Conservation (phyloP, 2,797 vertebrate species). For the Chelonia mydas region DNA sequence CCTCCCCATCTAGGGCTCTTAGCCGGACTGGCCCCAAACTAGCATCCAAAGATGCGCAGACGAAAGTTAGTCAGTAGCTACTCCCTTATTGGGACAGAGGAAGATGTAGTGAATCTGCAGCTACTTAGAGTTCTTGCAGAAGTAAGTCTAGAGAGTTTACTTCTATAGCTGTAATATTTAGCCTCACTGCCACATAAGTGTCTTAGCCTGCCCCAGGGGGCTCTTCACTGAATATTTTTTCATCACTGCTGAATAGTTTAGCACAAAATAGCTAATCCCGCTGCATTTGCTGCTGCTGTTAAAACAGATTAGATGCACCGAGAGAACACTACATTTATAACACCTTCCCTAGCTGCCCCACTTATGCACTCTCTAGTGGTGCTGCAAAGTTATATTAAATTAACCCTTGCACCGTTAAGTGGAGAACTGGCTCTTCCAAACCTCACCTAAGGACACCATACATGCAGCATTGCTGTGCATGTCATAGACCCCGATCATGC, state of each 20-base stretch:
- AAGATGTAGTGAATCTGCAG: background rate
- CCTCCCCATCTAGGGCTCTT: background rate
- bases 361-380: background rate
- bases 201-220: rapidly evolving
- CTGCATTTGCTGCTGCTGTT: background rate
- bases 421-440: background rate
- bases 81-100: background rate
- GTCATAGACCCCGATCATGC: background rate
- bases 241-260: slow-evolving; percentile 28
- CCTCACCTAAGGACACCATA: background rate
- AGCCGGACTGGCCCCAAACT: rapidly evolving
- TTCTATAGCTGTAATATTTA: background rate
- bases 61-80: background rate
- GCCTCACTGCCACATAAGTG: background rate
- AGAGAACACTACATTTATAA: rapidly evolving
- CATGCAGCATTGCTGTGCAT: background rate
- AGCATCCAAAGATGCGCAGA: background rate
- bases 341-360: background rate
- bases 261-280: background rate
- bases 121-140: background rate
- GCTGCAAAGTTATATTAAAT: background rate
- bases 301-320: slow-evolving; percentile 8
- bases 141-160: background rate
- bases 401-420: background rate
- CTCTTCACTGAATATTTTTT: slow-evolving; percentile 15